Conservation (phyloP, 2,888 invertebrate species). For the Sesamia inferens region DNA sequence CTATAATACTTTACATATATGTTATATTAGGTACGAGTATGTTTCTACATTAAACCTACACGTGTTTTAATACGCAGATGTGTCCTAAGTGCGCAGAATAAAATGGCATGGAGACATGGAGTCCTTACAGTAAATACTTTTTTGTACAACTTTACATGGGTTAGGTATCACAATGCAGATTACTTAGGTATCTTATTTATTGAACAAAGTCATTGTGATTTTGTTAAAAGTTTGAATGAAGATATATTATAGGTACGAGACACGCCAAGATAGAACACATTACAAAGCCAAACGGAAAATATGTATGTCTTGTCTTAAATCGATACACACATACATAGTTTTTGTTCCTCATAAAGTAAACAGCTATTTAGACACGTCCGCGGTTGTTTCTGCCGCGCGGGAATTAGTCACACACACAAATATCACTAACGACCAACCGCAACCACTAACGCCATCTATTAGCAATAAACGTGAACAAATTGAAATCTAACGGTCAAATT, state of each 20-base stretch:
- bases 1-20: not conserved
- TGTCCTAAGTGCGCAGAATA: constrained; percentile 34
- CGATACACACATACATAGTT: constrained; percentile 32
- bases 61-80: constrained; percentile 28
- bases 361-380: constrained; percentile 59
- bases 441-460: constrained; percentile 76
- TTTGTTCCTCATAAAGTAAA: constrained; percentile 55
- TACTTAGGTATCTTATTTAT: constrained; percentile 18
- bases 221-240: constrained; percentile 25
- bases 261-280: not conserved
- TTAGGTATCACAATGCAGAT: constrained; percentile 13
- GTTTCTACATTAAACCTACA: not conserved
- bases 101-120: constrained; percentile 1
- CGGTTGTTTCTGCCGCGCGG: constrained; percentile 49
- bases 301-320: constrained; percentile 25
- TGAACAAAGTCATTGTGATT: constrained; percentile 38
- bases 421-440: constrained; percentile 27
- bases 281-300: not conserved
- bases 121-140: constrained; percentile 4
- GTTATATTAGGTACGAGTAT: not conserved
- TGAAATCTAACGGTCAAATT: constrained; percentile 55
- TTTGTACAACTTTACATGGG: not conserved
- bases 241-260: not conserved
- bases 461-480: constrained; percentile 13
- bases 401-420: constrained; percentile 63